phyloP scores from a whole-genome alignment of 2,888 invertebrate species.

The Hypomecis punctinalis region DNA sequence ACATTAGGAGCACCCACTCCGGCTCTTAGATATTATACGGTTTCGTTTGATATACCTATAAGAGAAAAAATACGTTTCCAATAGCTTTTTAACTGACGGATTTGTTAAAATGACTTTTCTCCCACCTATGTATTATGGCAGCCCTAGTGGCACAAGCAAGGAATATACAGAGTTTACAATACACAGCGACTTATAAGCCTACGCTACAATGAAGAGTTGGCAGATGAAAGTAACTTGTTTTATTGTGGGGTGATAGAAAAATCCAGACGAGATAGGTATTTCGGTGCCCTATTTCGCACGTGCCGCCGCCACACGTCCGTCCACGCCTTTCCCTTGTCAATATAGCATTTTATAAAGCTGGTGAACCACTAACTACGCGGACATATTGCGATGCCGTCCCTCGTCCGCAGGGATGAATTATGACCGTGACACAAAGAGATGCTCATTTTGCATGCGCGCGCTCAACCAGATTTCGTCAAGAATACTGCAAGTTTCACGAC shows the following conservation, averaged over 20 bases:
- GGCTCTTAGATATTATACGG: too few relatives aligned
- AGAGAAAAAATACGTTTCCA: too few relatives aligned
- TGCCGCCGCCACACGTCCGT: constrained; percentile 30
- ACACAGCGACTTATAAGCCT: too few relatives aligned
- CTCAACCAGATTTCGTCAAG: constrained; percentile 1
- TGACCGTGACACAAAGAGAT: constrained; percentile 22
- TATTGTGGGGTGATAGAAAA: not conserved
- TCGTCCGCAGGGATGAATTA: constrained; percentile 23
- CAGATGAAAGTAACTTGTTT: not conserved
- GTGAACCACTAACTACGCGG: constrained; percentile 22
- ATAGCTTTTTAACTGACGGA: too few relatives aligned
- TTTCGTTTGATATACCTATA: too few relatives aligned
- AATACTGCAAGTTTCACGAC: not conserved
- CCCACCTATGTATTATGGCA: too few relatives aligned
- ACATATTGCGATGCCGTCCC: constrained; percentile 17
- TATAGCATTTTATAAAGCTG: constrained; percentile 3
- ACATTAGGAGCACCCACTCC: too few relatives aligned
- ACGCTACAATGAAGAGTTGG: too few relatives aligned
- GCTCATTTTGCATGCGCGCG: constrained; percentile 29
- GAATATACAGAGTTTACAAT: too few relatives aligned
- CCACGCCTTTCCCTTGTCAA: constrained; percentile 18
- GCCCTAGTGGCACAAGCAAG: too few relatives aligned
- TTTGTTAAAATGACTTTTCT: too few relatives aligned
- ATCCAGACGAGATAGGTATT: too few relatives aligned
- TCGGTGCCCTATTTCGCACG: not conserved